Percentiles rank a stretch among this genome's conserved stretches.
Conservation (phyloP, 2,113 vertebrate species). For the Meleagris gallopavo region DNA sequence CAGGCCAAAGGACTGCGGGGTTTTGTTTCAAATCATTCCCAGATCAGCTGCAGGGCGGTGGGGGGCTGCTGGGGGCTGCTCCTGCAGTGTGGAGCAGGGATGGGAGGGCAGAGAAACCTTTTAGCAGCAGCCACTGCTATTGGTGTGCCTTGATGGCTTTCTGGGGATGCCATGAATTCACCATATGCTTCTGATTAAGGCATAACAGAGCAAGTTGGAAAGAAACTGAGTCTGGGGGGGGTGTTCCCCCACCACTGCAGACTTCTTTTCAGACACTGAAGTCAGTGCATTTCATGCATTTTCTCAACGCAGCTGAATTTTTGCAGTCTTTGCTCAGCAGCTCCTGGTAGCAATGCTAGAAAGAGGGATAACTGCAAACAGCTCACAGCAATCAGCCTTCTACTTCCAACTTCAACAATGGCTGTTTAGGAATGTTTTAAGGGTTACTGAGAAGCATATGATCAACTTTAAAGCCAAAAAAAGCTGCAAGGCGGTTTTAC, state of each 20-base stretch:
- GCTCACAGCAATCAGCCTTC: constrained; percentile 10
- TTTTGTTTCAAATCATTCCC: constrained; percentile 81
- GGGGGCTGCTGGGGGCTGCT: background rate
- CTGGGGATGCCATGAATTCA: background rate
- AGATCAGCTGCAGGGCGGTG: constrained; percentile 46
- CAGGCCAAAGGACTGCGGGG: constrained; percentile 55
- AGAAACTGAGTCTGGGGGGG: background rate
- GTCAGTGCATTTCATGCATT: background rate
- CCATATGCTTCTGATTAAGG: background rate
- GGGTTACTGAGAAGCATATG: constrained; percentile 28
- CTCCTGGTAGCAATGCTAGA: background rate
- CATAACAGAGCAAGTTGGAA: background rate
- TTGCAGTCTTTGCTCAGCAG: background rate
- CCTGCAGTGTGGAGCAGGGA: constrained; percentile 69
- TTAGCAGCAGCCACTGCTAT: constrained; percentile 3
- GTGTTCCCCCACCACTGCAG: background rate
- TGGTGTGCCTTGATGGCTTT: background rate
- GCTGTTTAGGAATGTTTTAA: background rate
- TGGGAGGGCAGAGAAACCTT: background rate
- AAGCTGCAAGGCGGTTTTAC: background rate
- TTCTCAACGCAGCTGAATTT: background rate
- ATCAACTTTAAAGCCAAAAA: background rate
- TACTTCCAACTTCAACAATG: constrained; percentile 43
- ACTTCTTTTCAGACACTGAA: background rate
- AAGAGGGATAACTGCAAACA: constrained; percentile 36